Evolutionary conservation across 2,888 invertebrate species (phyloP).

Genomic region (Rhyacophila evoluta): DNA sequence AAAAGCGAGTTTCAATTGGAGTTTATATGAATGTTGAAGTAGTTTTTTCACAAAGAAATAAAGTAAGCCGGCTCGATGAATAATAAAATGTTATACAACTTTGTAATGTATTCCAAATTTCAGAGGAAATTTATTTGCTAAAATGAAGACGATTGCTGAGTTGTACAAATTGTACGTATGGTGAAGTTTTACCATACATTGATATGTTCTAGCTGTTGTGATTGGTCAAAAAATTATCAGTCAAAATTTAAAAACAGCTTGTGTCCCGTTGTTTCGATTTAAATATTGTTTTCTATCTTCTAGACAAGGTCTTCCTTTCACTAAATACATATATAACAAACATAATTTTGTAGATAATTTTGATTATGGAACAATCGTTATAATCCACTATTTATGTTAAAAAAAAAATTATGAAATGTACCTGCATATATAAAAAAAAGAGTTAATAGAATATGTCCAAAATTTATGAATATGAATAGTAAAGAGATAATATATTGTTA

Average conservation of each 20-base stretch:
- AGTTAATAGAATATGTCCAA: neutral
- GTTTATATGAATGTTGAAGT: too few species aligned
- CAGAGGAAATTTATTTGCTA: too few species aligned
- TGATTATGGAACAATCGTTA: neutral
- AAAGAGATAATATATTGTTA: neutral
- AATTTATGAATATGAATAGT: neutral
- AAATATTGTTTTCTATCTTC: neutral
- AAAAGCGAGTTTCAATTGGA: too few species aligned
- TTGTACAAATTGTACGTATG: too few species aligned
- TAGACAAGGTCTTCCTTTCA: neutral
- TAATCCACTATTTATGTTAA: slow-evolving; percentile 5
- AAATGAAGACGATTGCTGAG: too few species aligned
- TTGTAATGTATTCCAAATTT: too few species aligned
- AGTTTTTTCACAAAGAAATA: too few species aligned
- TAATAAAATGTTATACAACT: too few species aligned
- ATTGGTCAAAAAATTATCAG: neutral
- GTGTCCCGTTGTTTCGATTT: neutral
- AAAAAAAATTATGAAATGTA: neutral
- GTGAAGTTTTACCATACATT: too few species aligned
- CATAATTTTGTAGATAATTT: neutral
- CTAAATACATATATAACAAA: neutral
- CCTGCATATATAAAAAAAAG: neutral
- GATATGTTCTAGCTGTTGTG: too few species aligned
- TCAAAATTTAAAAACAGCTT: neutral
- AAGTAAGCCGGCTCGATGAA: too few species aligned